A percentile compares a stretch with the other conserved stretches of the same genome.
phyloP scores from a whole-genome alignment of 2,113 vertebrate species.

The Odocoileus hemionus region DNA sequence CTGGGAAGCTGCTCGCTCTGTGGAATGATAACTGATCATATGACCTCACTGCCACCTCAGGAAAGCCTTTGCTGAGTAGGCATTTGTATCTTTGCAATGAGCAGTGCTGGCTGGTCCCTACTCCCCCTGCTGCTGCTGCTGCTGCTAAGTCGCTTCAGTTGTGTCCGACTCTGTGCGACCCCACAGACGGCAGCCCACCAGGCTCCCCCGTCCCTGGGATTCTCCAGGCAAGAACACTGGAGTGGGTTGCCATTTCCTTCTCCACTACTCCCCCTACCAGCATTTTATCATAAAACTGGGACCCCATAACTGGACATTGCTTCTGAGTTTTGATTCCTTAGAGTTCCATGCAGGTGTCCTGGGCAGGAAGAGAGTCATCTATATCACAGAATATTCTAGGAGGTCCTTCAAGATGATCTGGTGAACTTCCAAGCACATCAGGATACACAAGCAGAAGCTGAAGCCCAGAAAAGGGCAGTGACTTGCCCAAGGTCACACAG shows the following conservation, averaged over 20 bases:
- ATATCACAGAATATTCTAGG: neutral
- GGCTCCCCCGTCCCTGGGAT: too few relatives aligned
- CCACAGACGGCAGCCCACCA: too few relatives aligned
- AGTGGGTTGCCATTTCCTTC: too few relatives aligned
- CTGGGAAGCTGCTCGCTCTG: neutral
- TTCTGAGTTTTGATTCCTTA: neutral
- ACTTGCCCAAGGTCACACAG: neutral
- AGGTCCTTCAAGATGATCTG: neutral
- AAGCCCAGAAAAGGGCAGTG: neutral
- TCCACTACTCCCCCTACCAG: accelerated
- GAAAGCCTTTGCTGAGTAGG: neutral
- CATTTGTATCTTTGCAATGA: neutral
- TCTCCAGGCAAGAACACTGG: too few relatives aligned
- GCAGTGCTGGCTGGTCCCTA: neutral
- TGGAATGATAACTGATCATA: neutral
- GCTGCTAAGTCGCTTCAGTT: too few relatives aligned
- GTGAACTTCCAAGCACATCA: neutral
- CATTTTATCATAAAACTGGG: neutral
- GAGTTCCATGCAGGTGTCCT: neutral
- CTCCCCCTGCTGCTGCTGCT: too few relatives aligned
- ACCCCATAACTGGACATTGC: neutral
- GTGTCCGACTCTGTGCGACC: too few relatives aligned
- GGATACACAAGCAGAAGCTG: neutral
- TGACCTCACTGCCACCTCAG: neutral
- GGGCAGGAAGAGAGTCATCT: neutral